Evolutionary conservation across 2,113 vertebrate species (phyloP).

Genomic region (Anguilla rostrata): DNA sequence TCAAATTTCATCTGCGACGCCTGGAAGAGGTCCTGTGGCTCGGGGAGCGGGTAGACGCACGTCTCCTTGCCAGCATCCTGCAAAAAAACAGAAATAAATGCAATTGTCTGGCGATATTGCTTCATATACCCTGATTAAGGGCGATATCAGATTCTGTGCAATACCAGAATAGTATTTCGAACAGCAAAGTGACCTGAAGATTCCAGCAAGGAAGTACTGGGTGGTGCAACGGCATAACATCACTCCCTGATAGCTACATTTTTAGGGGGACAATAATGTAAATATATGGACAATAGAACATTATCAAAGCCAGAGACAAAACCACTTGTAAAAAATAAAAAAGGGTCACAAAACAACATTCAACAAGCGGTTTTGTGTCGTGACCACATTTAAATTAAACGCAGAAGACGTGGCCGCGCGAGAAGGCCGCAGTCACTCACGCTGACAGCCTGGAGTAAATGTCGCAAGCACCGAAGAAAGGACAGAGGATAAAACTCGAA

Average conservation of each 20-base stretch:
- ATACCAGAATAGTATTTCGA: not conserved
- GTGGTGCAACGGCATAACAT: not conserved
- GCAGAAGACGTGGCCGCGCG: not conserved
- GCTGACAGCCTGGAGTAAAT: not conserved
- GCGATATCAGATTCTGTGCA: not conserved
- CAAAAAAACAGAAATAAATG: not conserved
- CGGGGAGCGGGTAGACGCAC: constrained; percentile 87
- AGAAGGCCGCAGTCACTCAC: not conserved
- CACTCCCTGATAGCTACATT: not conserved
- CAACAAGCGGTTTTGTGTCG: constrained; percentile 12
- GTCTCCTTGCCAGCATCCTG: constrained; percentile 92
- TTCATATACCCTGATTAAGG: not conserved
- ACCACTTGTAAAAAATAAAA: constrained; percentile 18
- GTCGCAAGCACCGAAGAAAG: not conserved
- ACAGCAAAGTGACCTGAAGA: not conserved
- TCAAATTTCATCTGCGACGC: constrained; percentile 96
- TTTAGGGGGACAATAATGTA: not conserved
- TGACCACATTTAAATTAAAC: constrained; percentile 11
- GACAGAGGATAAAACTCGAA: not conserved
- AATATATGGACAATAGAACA: not conserved
- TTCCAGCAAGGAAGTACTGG: not conserved
- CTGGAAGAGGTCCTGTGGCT: constrained; percentile 96
- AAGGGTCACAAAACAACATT: not conserved
- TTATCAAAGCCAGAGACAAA: constrained; percentile 8
- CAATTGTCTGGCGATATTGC: not conserved